A percentile compares a stretch with the other conserved stretches of the same genome.
Evolutionary conservation across 35 echinoderm and acorn worm species (phyloP).

Genomic region (Holothuria glaberrima): DNA sequence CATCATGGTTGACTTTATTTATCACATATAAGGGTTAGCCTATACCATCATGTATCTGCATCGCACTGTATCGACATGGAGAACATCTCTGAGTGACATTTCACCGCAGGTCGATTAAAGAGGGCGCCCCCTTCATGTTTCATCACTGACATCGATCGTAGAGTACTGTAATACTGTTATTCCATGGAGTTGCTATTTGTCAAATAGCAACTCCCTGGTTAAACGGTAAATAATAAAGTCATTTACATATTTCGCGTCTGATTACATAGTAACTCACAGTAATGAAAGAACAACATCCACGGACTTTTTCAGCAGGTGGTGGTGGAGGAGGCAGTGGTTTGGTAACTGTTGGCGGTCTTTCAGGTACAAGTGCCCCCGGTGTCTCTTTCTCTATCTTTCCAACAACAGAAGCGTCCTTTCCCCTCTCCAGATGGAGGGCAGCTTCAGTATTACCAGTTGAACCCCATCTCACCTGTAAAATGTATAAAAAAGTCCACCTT

Average conservation of each 20-base stretch:
- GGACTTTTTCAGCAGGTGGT: background rate
- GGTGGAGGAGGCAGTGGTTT: background rate
- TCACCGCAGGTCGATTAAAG: background rate
- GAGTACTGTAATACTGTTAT: no score
- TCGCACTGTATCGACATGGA: no score
- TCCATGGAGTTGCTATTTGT: no score
- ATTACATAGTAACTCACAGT: background rate
- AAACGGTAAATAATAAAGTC: no score
- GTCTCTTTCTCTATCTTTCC: constrained; percentile 16
- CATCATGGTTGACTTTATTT: no score
- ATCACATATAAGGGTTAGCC: no score
- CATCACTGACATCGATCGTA: no score
- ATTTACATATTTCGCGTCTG: no score
- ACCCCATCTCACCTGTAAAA: constrained; percentile 34
- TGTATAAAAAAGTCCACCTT: no score
- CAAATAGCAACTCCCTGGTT: no score
- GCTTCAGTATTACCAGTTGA: constrained; percentile 42
- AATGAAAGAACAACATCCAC: constrained; percentile 4
- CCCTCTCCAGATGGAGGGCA: constrained; percentile 30
- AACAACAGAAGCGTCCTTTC: constrained; percentile 26
- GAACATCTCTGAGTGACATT: no score
- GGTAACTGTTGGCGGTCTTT: background rate
- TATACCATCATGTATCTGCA: no score
- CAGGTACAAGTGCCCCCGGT: constrained; percentile 19
- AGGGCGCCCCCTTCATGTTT: background rate